phyloP scores from a whole-genome alignment of 2,113 vertebrate species.

The Catharus bicknelli region DNA sequence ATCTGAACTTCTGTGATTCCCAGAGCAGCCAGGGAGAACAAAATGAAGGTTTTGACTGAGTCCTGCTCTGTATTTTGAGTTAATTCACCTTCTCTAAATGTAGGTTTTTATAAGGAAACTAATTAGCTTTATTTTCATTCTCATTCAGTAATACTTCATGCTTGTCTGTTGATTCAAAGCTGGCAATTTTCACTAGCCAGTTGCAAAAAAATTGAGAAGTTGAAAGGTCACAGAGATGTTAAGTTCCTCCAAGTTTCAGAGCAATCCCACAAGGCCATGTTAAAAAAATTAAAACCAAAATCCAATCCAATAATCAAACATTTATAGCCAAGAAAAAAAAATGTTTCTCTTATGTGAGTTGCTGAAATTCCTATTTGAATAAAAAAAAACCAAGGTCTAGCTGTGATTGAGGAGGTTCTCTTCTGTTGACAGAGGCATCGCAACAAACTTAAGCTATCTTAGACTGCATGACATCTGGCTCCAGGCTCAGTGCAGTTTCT shows the following conservation, averaged over 20 bases:
- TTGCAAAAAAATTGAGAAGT: neutral
- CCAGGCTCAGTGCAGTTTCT: slow-evolving; percentile 43
- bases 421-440: slow-evolving; percentile 13
- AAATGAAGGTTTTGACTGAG: neutral
- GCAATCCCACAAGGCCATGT: neutral
- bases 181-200: neutral
- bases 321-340: neutral
- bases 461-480: slow-evolving; percentile 53
- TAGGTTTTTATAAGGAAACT: neutral
- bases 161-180: neutral
- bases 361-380: neutral
- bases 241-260: neutral
- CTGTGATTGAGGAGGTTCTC: slow-evolving; percentile 5
- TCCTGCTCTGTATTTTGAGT: neutral
- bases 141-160: neutral
- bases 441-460: slow-evolving; percentile 37
- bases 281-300: neutral
- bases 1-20: neutral
- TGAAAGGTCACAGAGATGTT: neutral
- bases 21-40: neutral
- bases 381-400: neutral
- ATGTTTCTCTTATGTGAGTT: neutral
- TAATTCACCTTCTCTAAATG: neutral
- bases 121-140: neutral
- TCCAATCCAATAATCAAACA: neutral